Evolutionary conservation across 2,888 invertebrate species (phyloP).

Genomic region (Lomographa bimaculata): DNA sequence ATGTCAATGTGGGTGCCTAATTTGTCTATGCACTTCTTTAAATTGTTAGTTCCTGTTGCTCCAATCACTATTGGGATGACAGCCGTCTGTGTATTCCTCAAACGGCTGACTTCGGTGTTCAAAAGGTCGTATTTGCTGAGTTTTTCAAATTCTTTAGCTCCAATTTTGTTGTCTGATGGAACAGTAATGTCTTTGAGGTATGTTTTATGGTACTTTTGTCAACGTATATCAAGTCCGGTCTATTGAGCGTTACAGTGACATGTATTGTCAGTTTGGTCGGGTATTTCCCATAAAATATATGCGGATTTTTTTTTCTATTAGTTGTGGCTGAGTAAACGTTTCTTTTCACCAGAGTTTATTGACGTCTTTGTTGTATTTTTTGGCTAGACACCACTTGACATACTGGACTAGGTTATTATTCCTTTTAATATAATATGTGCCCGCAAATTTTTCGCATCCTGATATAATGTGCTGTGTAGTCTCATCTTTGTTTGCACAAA

Average conservation of each 20-base stretch:
- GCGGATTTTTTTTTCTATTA: slow-evolving; percentile 16
- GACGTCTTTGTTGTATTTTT: no score
- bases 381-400: no score
- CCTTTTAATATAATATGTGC: slow-evolving; percentile 21
- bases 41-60: no score
- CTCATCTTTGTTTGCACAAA: slow-evolving; percentile 11
- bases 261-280: slow-evolving; percentile 25
- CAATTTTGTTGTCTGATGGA: slow-evolving; percentile 1
- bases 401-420: slow-evolving; percentile 9
- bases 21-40: no score
- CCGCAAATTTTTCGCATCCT: slow-evolving; percentile 27
- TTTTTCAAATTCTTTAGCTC: slow-evolving; percentile 1
- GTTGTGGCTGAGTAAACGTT: no score
- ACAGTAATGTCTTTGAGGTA: neutral
- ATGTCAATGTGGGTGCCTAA: no score
- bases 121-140: neutral
- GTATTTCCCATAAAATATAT: slow-evolving; percentile 24
- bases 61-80: neutral
- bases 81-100: neutral
- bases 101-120: no score
- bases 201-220: neutral
- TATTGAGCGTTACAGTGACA: slow-evolving; percentile 21
- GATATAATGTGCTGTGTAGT: slow-evolving; percentile 24
- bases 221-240: slow-evolving; percentile 3
- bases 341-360: no score